phyloP scores from a whole-genome alignment of 1,140 invertebrate genomes.

The Grapholita molesta region DNA sequence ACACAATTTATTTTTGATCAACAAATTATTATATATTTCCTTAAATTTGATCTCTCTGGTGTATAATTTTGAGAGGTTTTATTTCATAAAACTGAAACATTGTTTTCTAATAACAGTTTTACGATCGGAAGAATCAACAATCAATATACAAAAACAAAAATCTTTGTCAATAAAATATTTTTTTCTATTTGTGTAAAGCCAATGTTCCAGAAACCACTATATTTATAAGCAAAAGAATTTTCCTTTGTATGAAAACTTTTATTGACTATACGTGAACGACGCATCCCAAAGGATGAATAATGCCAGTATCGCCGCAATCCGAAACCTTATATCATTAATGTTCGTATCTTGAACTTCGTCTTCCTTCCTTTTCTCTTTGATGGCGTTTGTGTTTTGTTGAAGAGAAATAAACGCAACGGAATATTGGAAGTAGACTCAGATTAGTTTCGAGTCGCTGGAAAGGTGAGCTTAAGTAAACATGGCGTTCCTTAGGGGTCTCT shows the following conservation, averaged over 20 bases:
- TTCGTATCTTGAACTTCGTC: slow-evolving; percentile 23
- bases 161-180: not conserved
- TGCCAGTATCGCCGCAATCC: not conserved
- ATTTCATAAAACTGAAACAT: too few relatives aligned
- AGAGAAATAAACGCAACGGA: not conserved
- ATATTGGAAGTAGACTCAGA: not conserved
- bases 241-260: slow-evolving; percentile 24
- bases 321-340: slow-evolving; percentile 5
- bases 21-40: too few relatives aligned
- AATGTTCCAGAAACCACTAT: slow-evolving; percentile 12
- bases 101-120: too few relatives aligned
- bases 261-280: slow-evolving; percentile 19
- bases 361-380: not conserved
- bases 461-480: not conserved
- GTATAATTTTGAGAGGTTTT: too few relatives aligned
- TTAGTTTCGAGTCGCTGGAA: not conserved
- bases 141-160: not conserved
- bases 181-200: not conserved
- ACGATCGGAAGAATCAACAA: not conserved
- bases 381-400: not conserved
- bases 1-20: too few relatives aligned
- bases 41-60: too few relatives aligned
- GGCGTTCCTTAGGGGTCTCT: not conserved
- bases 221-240: slow-evolving; percentile 18
- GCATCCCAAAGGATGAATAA: not conserved